Conservation (phyloP, 2,113 vertebrate genomes). For the Mungos mungo region DNA sequence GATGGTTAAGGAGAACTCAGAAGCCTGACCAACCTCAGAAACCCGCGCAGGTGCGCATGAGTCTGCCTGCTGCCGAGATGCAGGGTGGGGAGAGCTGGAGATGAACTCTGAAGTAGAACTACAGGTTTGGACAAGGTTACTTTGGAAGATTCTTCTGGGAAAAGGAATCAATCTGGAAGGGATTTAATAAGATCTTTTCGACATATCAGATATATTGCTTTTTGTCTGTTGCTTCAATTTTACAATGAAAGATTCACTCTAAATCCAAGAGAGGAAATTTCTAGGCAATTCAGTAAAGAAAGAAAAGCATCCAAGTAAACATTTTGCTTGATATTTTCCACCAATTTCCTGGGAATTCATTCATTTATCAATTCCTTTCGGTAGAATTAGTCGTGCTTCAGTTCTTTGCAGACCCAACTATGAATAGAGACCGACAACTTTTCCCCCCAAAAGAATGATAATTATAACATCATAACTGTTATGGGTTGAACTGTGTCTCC, state of each 20-base stretch:
- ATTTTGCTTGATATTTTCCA: not conserved
- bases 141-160: not conserved
- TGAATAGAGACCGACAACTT: not conserved
- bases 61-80: fast-evolving
- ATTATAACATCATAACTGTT: not conserved
- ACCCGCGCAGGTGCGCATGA: no score
- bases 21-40: not conserved
- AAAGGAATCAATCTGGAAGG: not conserved
- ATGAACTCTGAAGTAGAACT: not conserved
- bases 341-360: not conserved
- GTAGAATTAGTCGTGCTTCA: not conserved
- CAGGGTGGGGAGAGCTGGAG: not conserved
- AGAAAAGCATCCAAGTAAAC: not conserved
- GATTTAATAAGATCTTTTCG: not conserved
- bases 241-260: not conserved
- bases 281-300: not conserved
- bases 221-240: not conserved
- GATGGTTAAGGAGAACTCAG: not conserved
- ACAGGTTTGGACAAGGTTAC: not conserved
- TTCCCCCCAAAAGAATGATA: not conserved
- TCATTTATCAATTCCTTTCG: not conserved
- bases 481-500: not conserved
- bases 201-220: not conserved
- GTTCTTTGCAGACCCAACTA: not conserved
- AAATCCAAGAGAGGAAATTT: not conserved